These are phyloP conservation scores for Sepiola atlantica DNA, from an alignment of 2,888 invertebrate genomes.

Conservation along the genomic window DNA sequence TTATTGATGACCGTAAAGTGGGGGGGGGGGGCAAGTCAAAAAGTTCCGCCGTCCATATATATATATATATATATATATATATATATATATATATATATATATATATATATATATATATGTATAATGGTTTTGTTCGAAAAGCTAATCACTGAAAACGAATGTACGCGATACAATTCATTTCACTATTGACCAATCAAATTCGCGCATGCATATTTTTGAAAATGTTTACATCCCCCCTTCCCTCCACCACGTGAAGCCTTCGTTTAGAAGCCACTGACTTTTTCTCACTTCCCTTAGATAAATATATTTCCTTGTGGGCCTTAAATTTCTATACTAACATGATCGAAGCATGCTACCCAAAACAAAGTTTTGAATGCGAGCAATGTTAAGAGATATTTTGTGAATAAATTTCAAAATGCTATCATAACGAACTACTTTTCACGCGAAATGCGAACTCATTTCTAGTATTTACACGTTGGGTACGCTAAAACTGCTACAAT, in stretches of 20 bases:
- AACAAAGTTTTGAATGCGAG: background rate
- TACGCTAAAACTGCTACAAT: background rate
- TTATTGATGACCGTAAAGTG: no score
- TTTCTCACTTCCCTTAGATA: background rate
- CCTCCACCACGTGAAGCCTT: background rate
- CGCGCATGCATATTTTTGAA: background rate
- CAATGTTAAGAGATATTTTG: background rate
- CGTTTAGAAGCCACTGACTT: background rate
- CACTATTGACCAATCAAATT: background rate
- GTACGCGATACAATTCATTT: background rate
- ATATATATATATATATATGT: no score
- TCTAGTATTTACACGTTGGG: background rate
- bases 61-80: no score
- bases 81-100: no score
- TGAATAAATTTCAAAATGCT: background rate
- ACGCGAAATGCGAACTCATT: background rate
- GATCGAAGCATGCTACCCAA: background rate
- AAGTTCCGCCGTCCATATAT: no score
- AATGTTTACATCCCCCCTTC: constrained; percentile 13
- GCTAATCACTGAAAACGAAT: background rate
- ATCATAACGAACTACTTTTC: background rate
- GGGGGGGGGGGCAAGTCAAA: no score
- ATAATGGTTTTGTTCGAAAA: no score
- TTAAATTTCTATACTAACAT: background rate
- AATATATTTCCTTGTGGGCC: background rate